These are phyloP conservation scores for Characodon lateralis DNA, from an alignment of 2,797 vertebrate species.

Conservation along the genomic window DNA sequence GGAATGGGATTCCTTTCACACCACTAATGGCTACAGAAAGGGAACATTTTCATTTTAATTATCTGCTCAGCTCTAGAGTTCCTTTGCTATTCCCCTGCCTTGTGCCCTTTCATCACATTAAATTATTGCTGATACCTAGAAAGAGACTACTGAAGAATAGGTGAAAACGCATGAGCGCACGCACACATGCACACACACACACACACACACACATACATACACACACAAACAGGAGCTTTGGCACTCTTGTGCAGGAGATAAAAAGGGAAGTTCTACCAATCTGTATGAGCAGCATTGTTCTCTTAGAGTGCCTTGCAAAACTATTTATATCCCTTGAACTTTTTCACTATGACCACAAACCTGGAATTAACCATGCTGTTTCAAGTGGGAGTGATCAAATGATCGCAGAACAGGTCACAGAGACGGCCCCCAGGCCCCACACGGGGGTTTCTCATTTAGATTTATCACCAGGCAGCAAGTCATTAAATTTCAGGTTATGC, in stretches of 20 bases:
- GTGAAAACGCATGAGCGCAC: background rate
- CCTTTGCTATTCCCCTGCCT: slow-evolving; percentile 65
- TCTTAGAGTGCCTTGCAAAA: slow-evolving; percentile 7
- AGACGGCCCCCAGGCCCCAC: slow-evolving; percentile 24
- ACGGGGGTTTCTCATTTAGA: slow-evolving; percentile 51
- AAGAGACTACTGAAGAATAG: slow-evolving; percentile 53
- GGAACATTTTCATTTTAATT: slow-evolving; percentile 83
- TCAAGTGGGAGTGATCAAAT: slow-evolving; percentile 53
- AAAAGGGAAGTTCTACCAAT: slow-evolving; percentile 15
- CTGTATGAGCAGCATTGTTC: slow-evolving; percentile 33
- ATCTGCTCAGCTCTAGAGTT: slow-evolving; percentile 74
- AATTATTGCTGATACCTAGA: slow-evolving; percentile 68
- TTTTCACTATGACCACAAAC: background rate
- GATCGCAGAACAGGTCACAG: slow-evolving; percentile 41
- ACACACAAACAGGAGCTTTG: slow-evolving; percentile 4
- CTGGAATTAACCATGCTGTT: slow-evolving; percentile 1
- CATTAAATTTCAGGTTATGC: slow-evolving; percentile 60
- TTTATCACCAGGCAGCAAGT: slow-evolving; percentile 62
- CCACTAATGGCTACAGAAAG: slow-evolving; percentile 78
- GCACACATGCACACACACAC: background rate
- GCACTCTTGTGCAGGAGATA: slow-evolving; percentile 22
- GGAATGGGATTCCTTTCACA: slow-evolving; percentile 78
- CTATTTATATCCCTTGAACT: background rate
- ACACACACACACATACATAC: background rate
- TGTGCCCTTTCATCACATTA: slow-evolving; percentile 64